Base-by-base conservation (phyloP, 2,113 vertebrate genomes). In the Zosterops hypoxanthus region DNA sequence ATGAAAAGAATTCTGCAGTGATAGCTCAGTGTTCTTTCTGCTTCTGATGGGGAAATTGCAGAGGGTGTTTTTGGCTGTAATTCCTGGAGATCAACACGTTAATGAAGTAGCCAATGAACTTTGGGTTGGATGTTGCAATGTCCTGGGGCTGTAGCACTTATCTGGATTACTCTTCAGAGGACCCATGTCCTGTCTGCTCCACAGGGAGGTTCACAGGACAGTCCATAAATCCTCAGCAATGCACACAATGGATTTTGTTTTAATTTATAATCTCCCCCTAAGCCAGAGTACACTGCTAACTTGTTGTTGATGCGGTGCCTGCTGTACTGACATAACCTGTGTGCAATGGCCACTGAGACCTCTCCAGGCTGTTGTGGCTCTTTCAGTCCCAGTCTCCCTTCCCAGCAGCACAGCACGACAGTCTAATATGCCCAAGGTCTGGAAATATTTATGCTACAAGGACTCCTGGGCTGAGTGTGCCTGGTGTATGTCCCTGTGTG, bases 71-170 rank as follows among this genome's bases (percentile, higher is more conserved):
- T 60, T 95, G 86, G 57, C 92, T 93, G 55, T 23, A 56, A 47
- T 79, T 94, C 71, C 82, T 83, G 52, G 92, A 88, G 75, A 86
- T 92, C 84, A 70, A 41, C 79, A 44, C 8, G 22, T 73, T 94
- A 56, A 90, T 73, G 92, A 86, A 93, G 79, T 3, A 88, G 61
- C 31, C 15, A 4, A 49, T 55, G 90, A 95, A 95, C 96, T 96
- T 97, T 96, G 95, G 41, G 85, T n/a, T 86, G 79, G 50, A 47
- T 94, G 92, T 90, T 41, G 93, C 93, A 97, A 95, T 70, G 88
- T 65, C 42, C 82, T 46, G 0, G 4, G 78, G 75, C 75, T 72
- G 50, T 9, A 31, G 60, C 24, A 79, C 82, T 96, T 94, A 95
- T 71, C 92, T 95, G 71, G 66, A 88, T 94, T 90, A 73, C 50